phyloP scores from a whole-genome alignment of 2,113 vertebrate genomes.

The Galemys pyrenaicus region DNA sequence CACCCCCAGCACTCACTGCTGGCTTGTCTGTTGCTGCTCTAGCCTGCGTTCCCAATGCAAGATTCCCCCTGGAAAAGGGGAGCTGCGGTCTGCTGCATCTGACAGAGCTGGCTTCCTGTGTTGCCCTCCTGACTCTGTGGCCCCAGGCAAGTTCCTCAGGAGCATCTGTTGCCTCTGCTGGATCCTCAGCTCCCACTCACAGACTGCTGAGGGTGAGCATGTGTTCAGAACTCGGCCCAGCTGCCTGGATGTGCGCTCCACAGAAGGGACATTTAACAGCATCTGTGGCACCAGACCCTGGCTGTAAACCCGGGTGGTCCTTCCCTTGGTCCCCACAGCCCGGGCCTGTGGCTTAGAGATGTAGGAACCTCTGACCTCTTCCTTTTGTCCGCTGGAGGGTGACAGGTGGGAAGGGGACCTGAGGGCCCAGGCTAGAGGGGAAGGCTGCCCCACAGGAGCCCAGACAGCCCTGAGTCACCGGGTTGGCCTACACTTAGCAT shows the following conservation, averaged over 20 bases:
- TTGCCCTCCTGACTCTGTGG: background rate
- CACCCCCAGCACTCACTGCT: rapidly evolving
- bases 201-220: background rate
- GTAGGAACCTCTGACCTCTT: background rate
- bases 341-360: background rate
- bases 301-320: background rate
- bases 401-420: background rate
- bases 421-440: background rate
- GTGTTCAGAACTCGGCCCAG: background rate
- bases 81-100: background rate
- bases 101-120: background rate
- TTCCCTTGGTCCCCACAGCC: background rate
- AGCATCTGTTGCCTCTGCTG: background rate
- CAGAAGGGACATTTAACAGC: background rate
- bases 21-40: background rate
- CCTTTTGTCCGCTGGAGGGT: background rate
- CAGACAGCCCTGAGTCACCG: background rate
- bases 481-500: background rate
- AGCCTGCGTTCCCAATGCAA: background rate
- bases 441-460: background rate
- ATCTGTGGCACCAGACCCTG: background rate
- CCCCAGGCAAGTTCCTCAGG: background rate
- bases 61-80: background rate
- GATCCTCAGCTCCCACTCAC: background rate
- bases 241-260: background rate